A percentile compares a stretch with the other conserved stretches of the same genome.
phyloP scores from a whole-genome alignment of 2,113 vertebrate genomes.

The Urocitellus parryii region DNA sequence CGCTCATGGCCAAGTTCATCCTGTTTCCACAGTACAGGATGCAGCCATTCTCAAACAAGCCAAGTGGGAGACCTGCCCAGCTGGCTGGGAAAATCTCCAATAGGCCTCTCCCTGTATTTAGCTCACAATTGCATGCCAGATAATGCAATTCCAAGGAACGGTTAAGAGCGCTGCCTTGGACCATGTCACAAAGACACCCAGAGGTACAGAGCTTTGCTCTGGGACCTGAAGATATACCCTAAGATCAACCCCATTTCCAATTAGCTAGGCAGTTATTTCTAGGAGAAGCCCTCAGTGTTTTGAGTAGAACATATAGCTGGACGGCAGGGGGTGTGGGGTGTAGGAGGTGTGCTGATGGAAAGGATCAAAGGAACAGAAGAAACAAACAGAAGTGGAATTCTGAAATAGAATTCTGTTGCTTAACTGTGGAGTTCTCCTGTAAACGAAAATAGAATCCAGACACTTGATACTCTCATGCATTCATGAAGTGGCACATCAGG shows the following conservation, averaged over 20 bases:
- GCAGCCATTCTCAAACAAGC: slow-evolving; percentile 60
- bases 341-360: neutral
- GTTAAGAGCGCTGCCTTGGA: slow-evolving; percentile 65
- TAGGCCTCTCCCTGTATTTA: slow-evolving; percentile 43
- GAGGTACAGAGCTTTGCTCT: neutral
- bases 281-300: neutral
- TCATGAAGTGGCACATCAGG: slow-evolving; percentile 77
- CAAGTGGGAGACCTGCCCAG: slow-evolving; percentile 72
- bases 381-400: slow-evolving; percentile 80
- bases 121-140: slow-evolving; percentile 7
- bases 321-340: neutral
- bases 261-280: neutral
- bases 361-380: slow-evolving; percentile 74
- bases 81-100: slow-evolving; percentile 34
- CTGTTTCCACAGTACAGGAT: slow-evolving; percentile 70
- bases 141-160: slow-evolving; percentile 61
- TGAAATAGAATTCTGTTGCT: slow-evolving; percentile 73
- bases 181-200: neutral
- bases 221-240: neutral
- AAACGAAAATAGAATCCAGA: slow-evolving; percentile 75
- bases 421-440: slow-evolving; percentile 71
- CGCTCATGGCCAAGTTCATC: slow-evolving; percentile 47
- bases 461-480: slow-evolving; percentile 79
- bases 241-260: neutral
- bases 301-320: slow-evolving; percentile 9